phyloP scores from a whole-genome alignment of 2,113 vertebrate species.

The Sitta europaea region DNA sequence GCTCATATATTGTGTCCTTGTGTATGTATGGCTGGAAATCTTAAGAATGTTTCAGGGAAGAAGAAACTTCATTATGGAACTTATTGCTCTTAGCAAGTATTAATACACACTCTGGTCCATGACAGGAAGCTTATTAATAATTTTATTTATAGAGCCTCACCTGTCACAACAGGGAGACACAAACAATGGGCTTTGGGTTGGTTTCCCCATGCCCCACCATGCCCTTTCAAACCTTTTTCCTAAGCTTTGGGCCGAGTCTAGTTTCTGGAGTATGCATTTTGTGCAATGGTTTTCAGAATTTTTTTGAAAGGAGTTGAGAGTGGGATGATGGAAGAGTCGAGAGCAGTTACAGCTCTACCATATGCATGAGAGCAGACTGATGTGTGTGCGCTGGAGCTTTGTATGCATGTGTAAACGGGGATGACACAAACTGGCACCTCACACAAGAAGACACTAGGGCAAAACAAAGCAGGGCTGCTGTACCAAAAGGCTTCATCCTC shows the following conservation, averaged over 20 bases:
- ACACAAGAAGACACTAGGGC: not conserved
- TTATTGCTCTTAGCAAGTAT: not conserved
- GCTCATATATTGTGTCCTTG: not conserved
- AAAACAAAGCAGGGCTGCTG: not conserved
- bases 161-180: not conserved
- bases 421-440: not conserved
- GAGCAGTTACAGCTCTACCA: not conserved
- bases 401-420: rapidly evolving
- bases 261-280: not conserved
- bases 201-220: not conserved
- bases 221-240: not conserved
- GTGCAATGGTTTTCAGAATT: not conserved
- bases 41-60: not conserved
- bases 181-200: not conserved
- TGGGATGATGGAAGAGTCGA: not conserved
- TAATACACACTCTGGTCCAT: not conserved
- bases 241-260: not conserved
- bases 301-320: not conserved
- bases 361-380: not conserved
- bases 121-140: not conserved
- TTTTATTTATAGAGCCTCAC: not conserved
- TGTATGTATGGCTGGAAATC: not conserved
- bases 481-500: not conserved
- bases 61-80: not conserved
- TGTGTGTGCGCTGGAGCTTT: not conserved